Percentiles rank a stretch among this genome's conserved stretches.
phyloP scores from a whole-genome alignment of 2,797 vertebrate species.

The Bradypodion ventrale region DNA sequence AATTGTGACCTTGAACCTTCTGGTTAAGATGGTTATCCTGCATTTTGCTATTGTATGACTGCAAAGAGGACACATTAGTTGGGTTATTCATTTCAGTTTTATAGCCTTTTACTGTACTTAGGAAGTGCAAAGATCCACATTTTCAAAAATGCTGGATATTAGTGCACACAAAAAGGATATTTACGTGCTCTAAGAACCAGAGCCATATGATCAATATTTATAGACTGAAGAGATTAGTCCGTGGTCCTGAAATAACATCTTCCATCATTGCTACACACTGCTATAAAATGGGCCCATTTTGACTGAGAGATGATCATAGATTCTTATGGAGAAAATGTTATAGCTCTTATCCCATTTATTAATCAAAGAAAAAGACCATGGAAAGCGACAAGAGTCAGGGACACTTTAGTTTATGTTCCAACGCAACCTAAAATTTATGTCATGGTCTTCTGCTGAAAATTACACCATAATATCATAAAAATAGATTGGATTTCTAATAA shows the following conservation, averaged over 20 bases:
- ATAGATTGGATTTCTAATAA: constrained; percentile 76
- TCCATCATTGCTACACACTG: constrained; percentile 40
- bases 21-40: neutral
- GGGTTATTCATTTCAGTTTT: neutral
- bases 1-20: neutral
- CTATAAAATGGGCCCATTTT: constrained; percentile 56
- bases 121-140: fast-evolving
- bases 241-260: constrained; percentile 7
- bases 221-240: neutral
- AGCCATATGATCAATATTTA: neutral
- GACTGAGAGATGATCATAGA: constrained; percentile 60
- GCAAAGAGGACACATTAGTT: neutral
- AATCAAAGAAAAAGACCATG: constrained; percentile 73
- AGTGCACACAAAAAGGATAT: fast-evolving
- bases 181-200: neutral
- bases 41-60: neutral
- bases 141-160: constrained; percentile 11
- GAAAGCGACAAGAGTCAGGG: constrained; percentile 71
- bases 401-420: constrained; percentile 71
- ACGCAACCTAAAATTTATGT: constrained; percentile 67
- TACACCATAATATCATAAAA: constrained; percentile 70
- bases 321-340: constrained; percentile 57
- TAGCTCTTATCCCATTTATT: constrained; percentile 67
- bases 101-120: neutral
- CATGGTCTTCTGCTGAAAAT: constrained; percentile 71